Evolutionary conservation across 2,113 vertebrate species (phyloP).

Genomic region (Pteropus alecto): DNA sequence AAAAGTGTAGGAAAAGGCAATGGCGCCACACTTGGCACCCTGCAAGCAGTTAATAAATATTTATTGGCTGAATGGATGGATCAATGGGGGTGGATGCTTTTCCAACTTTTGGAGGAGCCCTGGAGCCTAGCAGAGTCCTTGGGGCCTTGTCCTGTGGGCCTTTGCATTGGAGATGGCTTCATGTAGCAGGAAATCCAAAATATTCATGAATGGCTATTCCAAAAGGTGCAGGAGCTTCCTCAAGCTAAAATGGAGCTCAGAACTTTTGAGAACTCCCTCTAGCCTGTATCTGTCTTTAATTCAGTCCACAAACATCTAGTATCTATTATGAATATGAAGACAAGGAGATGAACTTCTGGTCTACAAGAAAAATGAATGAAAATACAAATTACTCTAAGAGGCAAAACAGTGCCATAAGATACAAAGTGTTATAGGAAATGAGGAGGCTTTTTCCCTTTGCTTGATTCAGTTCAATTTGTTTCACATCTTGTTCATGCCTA

Average conservation of each 20-base stretch:
- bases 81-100: neutral
- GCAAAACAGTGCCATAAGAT: neutral
- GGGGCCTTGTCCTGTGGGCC: neutral
- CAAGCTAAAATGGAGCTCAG: neutral
- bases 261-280: neutral
- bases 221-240: neutral
- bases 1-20: neutral
- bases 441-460: neutral
- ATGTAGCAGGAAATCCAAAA: neutral
- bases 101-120: neutral
- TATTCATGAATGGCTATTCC: neutral
- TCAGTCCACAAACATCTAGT: neutral
- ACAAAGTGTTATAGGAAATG: neutral
- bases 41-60: neutral
- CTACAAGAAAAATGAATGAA: neutral
- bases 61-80: neutral
- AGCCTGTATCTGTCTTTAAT: neutral
- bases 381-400: neutral
- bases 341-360: neutral
- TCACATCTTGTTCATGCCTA: neutral
- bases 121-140: neutral
- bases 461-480: neutral
- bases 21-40: neutral
- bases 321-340: neutral
- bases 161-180: neutral